These are phyloP conservation scores for Bellardia bayeri DNA, from an alignment of 2,888 invertebrate species.

Conservation along the genomic window DNA sequence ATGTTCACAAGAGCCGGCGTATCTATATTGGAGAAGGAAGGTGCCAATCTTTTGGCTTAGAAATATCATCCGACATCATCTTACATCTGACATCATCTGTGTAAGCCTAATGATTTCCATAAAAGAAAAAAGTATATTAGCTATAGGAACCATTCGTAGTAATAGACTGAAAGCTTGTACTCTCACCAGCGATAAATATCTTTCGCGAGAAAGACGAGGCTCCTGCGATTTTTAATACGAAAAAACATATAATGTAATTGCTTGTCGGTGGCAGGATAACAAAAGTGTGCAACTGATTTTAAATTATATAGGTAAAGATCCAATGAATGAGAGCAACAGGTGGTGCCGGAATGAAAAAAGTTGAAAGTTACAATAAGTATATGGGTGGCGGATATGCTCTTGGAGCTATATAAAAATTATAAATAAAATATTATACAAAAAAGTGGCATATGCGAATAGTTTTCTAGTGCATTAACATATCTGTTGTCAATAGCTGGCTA, in stretches of 20 bases:
- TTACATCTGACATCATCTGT: not conserved
- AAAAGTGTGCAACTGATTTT: conserved; percentile 72
- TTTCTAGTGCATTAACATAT: too few relatives aligned
- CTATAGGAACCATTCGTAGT: conserved; percentile 14
- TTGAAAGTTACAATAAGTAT: too few relatives aligned
- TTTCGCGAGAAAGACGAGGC: conserved; percentile 67
- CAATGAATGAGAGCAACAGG: conserved; percentile 66
- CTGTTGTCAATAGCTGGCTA: too few relatives aligned
- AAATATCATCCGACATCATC: not conserved
- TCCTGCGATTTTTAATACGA: conserved; percentile 71
- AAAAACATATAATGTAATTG: conserved; percentile 66
- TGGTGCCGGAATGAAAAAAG: conserved; percentile 72
- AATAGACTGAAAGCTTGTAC: not conserved
- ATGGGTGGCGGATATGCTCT: too few relatives aligned
- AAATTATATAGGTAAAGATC: conserved; percentile 63
- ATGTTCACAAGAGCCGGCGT: conserved; percentile 66
- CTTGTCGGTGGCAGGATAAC: conserved; percentile 73
- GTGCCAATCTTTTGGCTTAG: not conserved
- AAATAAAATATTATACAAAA: too few relatives aligned
- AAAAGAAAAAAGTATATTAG: conserved; percentile 42
- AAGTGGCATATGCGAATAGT: too few relatives aligned
- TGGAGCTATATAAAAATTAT: too few relatives aligned
- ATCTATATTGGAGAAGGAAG: conserved; percentile 10
- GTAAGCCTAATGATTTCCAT: conserved; percentile 37
- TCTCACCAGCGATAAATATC: conserved; percentile 51